A percentile compares a stretch with the other conserved stretches of the same genome.
These are phyloP conservation scores for Rhinogobius similis DNA, from an alignment of 2,113 vertebrate genomes.

Conservation along the genomic window DNA sequence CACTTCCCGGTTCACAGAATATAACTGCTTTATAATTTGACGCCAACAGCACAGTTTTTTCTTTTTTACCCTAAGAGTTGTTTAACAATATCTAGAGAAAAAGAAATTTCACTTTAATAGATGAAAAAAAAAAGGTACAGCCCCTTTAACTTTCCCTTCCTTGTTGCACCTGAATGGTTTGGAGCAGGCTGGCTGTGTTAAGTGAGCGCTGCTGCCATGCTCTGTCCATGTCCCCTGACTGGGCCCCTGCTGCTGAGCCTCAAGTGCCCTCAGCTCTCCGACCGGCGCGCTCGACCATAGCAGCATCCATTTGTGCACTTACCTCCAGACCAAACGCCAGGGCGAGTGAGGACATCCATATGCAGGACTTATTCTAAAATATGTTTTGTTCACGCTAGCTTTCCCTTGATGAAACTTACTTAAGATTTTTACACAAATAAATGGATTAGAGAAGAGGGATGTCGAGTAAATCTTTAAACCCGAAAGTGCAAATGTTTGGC, in stretches of 20 bases:
- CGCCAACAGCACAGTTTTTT: too few species aligned
- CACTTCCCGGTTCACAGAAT: too few species aligned
- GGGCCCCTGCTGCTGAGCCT: slow-evolving; percentile 13
- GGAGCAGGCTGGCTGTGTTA: neutral
- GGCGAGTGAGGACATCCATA: slow-evolving; percentile 10
- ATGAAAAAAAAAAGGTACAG: neutral
- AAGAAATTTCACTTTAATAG: too few species aligned
- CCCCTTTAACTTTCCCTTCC: slow-evolving; percentile 12
- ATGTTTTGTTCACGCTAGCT: neutral
- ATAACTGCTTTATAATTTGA: too few species aligned
- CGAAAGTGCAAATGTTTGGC: neutral
- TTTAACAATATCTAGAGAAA: too few species aligned
- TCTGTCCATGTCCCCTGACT: neutral
- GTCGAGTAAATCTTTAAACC: slow-evolving; percentile 6
- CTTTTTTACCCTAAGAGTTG: too few species aligned
- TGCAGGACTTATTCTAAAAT: slow-evolving; percentile 2
- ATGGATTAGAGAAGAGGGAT: neutral
- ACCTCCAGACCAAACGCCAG: slow-evolving; percentile 1
- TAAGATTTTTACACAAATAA: neutral
- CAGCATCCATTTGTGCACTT: slow-evolving; percentile 14
- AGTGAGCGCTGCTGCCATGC: slow-evolving; percentile 18
- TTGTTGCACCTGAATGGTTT: slow-evolving; percentile 8
- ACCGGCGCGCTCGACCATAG: neutral
- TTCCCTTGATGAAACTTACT: neutral
- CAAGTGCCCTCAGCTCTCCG: slow-evolving; percentile 15